Percentiles rank a stretch among this genome's conserved stretches.
Evolutionary conservation across 2,888 invertebrate genomes (phyloP).

Genomic region (Diarsia dahlii): DNA sequence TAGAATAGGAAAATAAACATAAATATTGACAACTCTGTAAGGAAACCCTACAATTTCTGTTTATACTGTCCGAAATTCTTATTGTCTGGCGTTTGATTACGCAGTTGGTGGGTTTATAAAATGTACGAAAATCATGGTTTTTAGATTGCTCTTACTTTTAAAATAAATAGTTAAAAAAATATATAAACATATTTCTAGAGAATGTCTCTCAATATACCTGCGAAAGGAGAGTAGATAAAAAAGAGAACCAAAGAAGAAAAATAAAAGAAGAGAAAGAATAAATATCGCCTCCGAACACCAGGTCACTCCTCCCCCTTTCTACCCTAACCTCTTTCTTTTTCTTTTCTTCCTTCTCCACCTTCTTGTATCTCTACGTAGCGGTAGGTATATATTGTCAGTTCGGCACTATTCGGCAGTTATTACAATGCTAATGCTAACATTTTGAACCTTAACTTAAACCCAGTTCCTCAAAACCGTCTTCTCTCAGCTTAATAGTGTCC

Average conservation of each 20-base stretch:
- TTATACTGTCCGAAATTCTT: neutral
- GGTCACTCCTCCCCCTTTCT: too few relatives aligned
- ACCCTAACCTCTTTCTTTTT: too few relatives aligned
- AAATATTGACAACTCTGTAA: neutral
- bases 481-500: constrained; percentile 24
- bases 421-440: too few relatives aligned
- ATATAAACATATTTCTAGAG: neutral
- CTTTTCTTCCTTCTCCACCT: too few relatives aligned
- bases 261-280: neutral
- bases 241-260: neutral
- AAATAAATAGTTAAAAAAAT: too few relatives aligned
- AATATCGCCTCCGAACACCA: too few relatives aligned
- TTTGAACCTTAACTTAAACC: neutral
- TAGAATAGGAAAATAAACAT: neutral
- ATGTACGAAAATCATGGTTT: neutral
- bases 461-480: neutral
- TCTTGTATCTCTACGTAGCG: neutral
- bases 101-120: neutral
- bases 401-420: too few relatives aligned
- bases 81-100: neutral
- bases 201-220: neutral
- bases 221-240: neutral
- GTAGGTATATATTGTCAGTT: neutral
- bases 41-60: neutral
- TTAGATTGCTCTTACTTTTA: too few relatives aligned